Evolutionary conservation across 2,797 vertebrate species (phyloP).

Genomic region (Vultur gryphus): DNA sequence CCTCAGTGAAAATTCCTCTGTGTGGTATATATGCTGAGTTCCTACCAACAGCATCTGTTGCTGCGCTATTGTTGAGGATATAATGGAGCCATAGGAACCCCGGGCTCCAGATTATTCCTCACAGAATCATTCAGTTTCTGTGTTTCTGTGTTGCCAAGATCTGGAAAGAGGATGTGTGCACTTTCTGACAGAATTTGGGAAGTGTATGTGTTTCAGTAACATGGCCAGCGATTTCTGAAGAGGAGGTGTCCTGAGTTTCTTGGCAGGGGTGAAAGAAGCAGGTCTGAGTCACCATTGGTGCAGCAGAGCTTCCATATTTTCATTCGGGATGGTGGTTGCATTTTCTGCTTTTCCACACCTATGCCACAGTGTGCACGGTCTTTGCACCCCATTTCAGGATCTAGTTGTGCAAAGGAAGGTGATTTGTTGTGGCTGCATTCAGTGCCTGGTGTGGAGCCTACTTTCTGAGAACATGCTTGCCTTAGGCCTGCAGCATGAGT

Average conservation of each 20-base stretch:
- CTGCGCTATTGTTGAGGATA: not conserved
- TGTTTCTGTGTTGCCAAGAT: not conserved
- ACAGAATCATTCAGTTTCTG: not conserved
- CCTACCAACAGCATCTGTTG: not conserved
- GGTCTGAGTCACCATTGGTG: not conserved
- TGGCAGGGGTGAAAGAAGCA: not conserved
- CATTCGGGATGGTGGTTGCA: not conserved
- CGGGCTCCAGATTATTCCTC: not conserved
- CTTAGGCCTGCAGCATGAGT: not conserved
- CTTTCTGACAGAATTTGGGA: not conserved
- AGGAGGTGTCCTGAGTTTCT: not conserved
- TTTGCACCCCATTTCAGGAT: not conserved
- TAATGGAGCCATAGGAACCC: not conserved
- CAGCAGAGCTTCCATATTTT: not conserved
- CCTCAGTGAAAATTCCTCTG: not conserved
- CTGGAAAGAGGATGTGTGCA: not conserved
- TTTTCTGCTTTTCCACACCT: not conserved
- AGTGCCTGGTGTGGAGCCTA: not conserved
- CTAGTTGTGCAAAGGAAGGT: not conserved
- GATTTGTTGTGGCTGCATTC: not conserved
- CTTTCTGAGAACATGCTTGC: not conserved
- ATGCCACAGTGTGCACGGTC: not conserved
- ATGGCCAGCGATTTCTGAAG: not conserved
- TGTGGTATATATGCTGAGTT: not conserved
- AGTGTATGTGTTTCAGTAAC: not conserved